phyloP scores from a whole-genome alignment of 2,888 invertebrate species.

The Callyntrura sp. region DNA sequence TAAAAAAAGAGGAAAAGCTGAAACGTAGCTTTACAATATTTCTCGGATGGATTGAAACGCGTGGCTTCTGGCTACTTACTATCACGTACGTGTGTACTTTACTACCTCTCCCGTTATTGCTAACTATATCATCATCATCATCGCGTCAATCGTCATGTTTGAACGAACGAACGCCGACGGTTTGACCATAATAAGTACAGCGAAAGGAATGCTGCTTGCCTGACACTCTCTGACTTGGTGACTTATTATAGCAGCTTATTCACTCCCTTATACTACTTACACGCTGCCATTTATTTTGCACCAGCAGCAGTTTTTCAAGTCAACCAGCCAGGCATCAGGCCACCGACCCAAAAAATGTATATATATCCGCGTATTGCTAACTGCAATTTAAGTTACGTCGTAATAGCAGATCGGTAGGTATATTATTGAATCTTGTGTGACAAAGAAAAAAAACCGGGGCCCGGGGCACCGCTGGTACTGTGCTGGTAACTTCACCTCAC shows the following conservation, averaged over 20 bases:
- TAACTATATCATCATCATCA: conserved; percentile 20
- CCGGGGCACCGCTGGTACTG: conserved; percentile 1
- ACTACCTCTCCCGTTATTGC: too few relatives aligned
- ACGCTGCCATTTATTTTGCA: conserved; percentile 41
- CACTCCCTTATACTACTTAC: neutral
- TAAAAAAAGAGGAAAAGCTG: neutral
- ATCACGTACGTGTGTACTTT: too few relatives aligned
- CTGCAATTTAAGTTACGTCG: neutral
- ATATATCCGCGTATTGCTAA: neutral
- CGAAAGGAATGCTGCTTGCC: conserved; percentile 23
- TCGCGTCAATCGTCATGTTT: conserved; percentile 24
- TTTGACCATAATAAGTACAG: conserved; percentile 12
- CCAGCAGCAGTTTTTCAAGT: conserved; percentile 54
- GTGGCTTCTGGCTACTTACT: conserved; percentile 32
- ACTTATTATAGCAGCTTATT: conserved; percentile 42
- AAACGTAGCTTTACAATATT: neutral
- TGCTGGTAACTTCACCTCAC: conserved; percentile 50
- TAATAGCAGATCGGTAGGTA: neutral
- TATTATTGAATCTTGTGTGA: conserved; percentile 31
- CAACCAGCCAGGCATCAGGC: conserved; percentile 50
- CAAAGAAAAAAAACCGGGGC: conserved; percentile 33
- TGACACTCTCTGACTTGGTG: neutral
- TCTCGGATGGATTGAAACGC: conserved; percentile 12
- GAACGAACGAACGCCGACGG: conserved; percentile 7
- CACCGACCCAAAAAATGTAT: conserved; percentile 65